Evolutionary conservation across 2,113 vertebrate species (phyloP), one percentile per base, ranked within the genome.

Genomic region (Dinomys branickii): DNA sequence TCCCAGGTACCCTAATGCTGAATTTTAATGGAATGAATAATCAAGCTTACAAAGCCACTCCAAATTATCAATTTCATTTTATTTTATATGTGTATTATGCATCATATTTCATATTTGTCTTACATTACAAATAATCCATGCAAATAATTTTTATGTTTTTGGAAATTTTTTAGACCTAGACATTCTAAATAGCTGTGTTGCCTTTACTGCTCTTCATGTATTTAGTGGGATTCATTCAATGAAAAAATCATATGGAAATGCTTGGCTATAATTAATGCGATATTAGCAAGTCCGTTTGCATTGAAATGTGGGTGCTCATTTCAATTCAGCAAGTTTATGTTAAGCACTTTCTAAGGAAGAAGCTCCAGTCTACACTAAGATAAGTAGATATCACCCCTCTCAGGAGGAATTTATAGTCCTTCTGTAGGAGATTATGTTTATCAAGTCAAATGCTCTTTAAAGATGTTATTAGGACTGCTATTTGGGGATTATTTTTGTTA

Each of bases 231-330:
- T 38, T 95, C 44, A 6, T 83, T 95, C 58, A 11, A 5, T 91
- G 10, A 35, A 61, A 91, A 95, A 93, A 81, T 59, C 30, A 75
- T 14, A 28, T 54, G 33, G 83, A 96, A 93, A 94, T 94, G 35
- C n/a, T 81, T 91, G 78, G 24, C 12, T 58, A 35, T 54, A 85
- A 92, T 93, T 82, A 93, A 94, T 52, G 22, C 88, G 73, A 50
- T 83, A 65, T 69, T 83, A 94, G 26, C 85, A 85, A 94, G 44
- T 20, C 69, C 69, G 87, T 89, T 94, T 91, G 65, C 58, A 61
- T 52, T 95, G 93, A 87, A 47, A 73, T 85, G 35, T 78, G 28
- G 13, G 47, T 26, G 3, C 86, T 94, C 24, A 50, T 24, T 87
- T 95, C 38, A 84, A 63, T 38, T 94, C 44, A 73, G 4, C 22